phyloP scores from a whole-genome alignment of 2,797 vertebrate species.

The Selene dorsalis region DNA sequence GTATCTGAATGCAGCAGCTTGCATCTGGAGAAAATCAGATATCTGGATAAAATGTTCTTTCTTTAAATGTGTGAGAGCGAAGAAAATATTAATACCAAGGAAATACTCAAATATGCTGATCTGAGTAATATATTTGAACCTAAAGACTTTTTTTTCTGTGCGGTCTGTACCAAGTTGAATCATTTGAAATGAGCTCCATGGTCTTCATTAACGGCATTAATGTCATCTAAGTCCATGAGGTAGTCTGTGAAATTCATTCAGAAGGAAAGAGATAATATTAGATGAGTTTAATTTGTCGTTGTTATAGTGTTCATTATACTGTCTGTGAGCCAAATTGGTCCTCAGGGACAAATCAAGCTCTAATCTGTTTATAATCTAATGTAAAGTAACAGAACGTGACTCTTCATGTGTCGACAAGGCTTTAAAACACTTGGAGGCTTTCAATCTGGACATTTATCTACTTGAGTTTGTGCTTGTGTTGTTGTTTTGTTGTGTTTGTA shows the following conservation, averaged over 20 bases:
- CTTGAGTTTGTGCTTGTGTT: no score
- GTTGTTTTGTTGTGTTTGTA: slow-evolving; percentile 32
- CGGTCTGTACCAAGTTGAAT: neutral
- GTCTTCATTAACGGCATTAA: neutral
- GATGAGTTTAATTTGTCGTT: neutral
- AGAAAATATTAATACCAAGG: neutral
- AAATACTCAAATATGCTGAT: neutral
- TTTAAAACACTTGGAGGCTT: neutral
- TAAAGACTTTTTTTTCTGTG: neutral
- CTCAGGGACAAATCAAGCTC: neutral
- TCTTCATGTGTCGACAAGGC: neutral
- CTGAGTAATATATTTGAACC: neutral
- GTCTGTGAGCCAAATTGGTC: neutral
- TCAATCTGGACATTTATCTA: no score
- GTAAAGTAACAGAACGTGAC: neutral
- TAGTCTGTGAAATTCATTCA: neutral
- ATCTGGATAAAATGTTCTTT: slow-evolving; percentile 10
- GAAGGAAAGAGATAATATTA: neutral
- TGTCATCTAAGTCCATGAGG: neutral
- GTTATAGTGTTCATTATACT: neutral
- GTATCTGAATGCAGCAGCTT: slow-evolving; percentile 28
- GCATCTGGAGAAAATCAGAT: slow-evolving; percentile 24
- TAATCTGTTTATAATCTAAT: neutral
- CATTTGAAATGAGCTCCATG: neutral
- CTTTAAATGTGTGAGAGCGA: slow-evolving; percentile 20